phyloP scores from a whole-genome alignment of 2,113 vertebrate species.

The Sander lucioperca region DNA sequence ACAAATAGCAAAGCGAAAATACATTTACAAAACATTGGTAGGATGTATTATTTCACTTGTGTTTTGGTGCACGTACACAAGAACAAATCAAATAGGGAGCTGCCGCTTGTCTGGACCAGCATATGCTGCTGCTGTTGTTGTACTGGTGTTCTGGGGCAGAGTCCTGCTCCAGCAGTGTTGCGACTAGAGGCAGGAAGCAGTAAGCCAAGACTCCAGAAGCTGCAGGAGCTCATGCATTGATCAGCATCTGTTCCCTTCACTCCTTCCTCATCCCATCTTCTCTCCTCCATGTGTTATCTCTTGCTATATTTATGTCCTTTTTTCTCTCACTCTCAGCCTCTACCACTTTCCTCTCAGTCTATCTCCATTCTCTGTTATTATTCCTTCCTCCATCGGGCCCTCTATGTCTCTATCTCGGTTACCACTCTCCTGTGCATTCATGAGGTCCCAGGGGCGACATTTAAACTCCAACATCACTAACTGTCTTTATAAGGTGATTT shows the following conservation, averaged over 20 bases:
- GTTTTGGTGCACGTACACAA: background rate
- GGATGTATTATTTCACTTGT: background rate
- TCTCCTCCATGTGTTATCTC: conserved; percentile 51
- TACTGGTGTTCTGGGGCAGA: background rate
- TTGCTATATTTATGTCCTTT: conserved; percentile 11
- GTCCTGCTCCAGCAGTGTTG: conserved; percentile 42
- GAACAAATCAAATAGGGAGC: background rate
- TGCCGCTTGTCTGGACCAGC: background rate
- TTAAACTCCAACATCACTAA: conserved; percentile 22
- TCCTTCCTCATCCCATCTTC: conserved; percentile 25
- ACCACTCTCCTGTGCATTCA: background rate
- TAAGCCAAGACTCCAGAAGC: conserved; percentile 54
- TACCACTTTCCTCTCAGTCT: background rate
- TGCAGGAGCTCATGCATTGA: conserved; percentile 59
- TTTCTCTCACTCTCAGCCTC: background rate
- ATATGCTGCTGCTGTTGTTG: conserved; percentile 17
- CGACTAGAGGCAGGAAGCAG: conserved; percentile 45
- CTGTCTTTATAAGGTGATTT: conserved; percentile 27
- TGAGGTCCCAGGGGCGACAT: conserved; percentile 2
- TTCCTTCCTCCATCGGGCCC: background rate
- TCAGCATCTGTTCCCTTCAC: conserved; percentile 62
- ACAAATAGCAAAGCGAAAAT: background rate
- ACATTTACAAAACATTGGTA: background rate
- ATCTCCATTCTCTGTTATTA: background rate
- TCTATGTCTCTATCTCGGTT: background rate